Evolutionary conservation across 2,797 vertebrate genomes (phyloP).

Genomic region (Erpetoichthys calabaricus): DNA sequence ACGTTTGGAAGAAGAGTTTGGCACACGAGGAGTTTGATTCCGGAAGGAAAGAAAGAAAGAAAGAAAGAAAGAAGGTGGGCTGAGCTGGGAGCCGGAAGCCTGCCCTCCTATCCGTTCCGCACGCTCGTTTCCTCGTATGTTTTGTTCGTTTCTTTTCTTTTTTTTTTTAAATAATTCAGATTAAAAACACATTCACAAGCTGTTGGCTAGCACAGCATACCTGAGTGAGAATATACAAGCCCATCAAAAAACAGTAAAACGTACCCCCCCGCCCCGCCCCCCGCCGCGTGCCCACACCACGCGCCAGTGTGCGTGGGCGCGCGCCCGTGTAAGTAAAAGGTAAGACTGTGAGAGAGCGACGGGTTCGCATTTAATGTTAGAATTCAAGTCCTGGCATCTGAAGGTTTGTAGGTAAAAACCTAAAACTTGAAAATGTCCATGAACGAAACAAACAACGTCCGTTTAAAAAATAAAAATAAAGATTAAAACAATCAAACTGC

Average conservation of each 20-base stretch:
- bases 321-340: conserved; percentile 29
- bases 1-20: conserved; percentile 77
- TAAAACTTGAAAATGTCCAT: conserved; percentile 59
- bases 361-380: conserved; percentile 63
- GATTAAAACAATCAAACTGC: conserved; percentile 85
- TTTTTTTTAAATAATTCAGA: conserved; percentile 68
- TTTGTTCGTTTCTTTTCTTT: conserved; percentile 47
- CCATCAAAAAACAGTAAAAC: conserved; percentile 81
- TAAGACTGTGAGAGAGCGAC: conserved; percentile 83
- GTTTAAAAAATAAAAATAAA: conserved; percentile 41
- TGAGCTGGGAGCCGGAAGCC: conserved; percentile 22
- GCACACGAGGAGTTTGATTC: conserved; percentile 69
- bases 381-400: conserved; percentile 88
- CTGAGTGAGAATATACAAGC: conserved; percentile 95
- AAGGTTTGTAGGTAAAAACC: conserved; percentile 63
- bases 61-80: conserved; percentile 6
- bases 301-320: not conserved
- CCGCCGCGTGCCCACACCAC: conserved; percentile 1
- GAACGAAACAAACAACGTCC: conserved; percentile 55
- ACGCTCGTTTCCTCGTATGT: conserved; percentile 49
- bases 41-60: conserved; percentile 45
- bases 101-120: conserved; percentile 43
- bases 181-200: conserved; percentile 99
- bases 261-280: not conserved
- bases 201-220: conserved; percentile 99